Evolutionary conservation across 2,797 vertebrate genomes (phyloP), one percentile per base, ranked within the genome.

Genomic region (Dipus sagitta): DNA sequence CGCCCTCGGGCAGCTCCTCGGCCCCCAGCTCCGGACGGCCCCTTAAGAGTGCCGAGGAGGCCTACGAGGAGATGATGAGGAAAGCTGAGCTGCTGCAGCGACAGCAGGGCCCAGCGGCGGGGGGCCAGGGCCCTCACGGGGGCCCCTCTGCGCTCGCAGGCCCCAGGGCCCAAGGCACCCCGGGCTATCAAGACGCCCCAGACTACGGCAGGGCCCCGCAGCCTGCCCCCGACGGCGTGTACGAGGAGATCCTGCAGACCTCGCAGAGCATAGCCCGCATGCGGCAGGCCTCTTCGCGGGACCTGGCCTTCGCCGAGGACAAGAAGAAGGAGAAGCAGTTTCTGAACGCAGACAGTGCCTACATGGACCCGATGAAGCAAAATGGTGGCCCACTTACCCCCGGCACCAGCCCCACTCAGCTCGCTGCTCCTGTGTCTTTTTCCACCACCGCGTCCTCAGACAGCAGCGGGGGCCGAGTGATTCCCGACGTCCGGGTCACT

Each of bases 41-140:
- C 79, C 98, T 99, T 86, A 99, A 99, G 98, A 99, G 99, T 6
- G 99, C 99, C 0, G 99, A 99, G 97, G 99, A 99, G 96, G 99
- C 99, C 76, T 99, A 99, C 1, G 99, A 99, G 96, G 99, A 99
- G 96, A 99, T 99, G 99, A 99, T 99, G 99, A 99, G 99, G 92
- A 99, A 99, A 97, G 99, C 99, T 10, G 99, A 99, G 98, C 98
- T 99, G 96, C 98, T 99, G 97, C 99, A 99, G 97, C 99, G 98
- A 96, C 98, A 99, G 91, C 99, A 98, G 86, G 97, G 97, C n/a
- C 98, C 98, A 87, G 98, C 95, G 30, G 88, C 96, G 1, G 98
- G 97, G 92, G 95, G 98, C 62, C 98, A 97, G 0, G 96, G 98
- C 91, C 98, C 98, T 85, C 98, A 98, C 2, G 97, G 97, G 88